Base-by-base conservation (phyloP, 2,113 vertebrate species). In the Trinectes maculatus region DNA sequence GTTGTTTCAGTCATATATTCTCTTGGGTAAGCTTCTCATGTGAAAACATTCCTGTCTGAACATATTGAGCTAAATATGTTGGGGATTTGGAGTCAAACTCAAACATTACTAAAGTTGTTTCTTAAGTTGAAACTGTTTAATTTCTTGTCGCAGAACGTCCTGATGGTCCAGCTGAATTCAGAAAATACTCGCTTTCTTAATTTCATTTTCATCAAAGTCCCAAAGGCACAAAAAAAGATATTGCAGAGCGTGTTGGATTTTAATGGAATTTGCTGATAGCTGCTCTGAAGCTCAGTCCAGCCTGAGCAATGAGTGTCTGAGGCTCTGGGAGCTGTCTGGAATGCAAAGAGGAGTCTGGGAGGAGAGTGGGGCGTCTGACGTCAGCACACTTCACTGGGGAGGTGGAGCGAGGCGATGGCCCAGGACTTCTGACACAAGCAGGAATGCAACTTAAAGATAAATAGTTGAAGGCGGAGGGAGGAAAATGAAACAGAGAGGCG, bases 301-400 rank as follows among this genome's bases (percentile, higher is more conserved):
- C 16, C 34, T 0, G 47, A 42, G 49, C 59, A 37, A 40, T 40
- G 43, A 0, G 15, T 25, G 43, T 53, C 24, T 59, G 26, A 37
- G 19, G 53, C 44, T 71, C 36, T 24, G 47, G 3, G 52, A 68
- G 64, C 53, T 43, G 68, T 53, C 65, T 58, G 79, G 81, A 86
- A 85, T 84, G 81, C 43, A 44, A 31, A 44, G 54, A 22, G 22
- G 12, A 0, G 29, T 22, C 37, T 6, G 69, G 67, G 66, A 71
- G 64, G 28, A 37, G 34, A 0, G 11, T 1, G 11, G 39, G 43
- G 39, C 39, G 1, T n/a, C 31, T 82, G 70, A 82, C 51, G 64
- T 85, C 55, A 79, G 28, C 46, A 13, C 33, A 12, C 31, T 46
- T 58, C 56, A 74, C 56, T 2, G 15, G n/a, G 13, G 18, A 77